Evolutionary conservation across 2,797 vertebrate genomes (phyloP), one percentile per base, ranked within the genome.

Genomic region (Typhlichthys eigenmanni): DNA sequence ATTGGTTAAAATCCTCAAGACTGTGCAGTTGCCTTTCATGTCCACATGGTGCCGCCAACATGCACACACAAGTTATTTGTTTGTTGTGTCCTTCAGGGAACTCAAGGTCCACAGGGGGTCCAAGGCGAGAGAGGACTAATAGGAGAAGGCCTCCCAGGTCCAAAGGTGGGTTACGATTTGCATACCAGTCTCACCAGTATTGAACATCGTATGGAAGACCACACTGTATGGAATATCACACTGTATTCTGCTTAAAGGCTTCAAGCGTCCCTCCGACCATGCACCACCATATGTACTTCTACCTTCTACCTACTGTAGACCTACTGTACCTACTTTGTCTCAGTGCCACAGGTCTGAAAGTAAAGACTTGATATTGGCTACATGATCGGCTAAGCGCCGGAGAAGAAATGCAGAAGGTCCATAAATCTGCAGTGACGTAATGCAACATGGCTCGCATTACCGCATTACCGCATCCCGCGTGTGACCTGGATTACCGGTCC

Each of bases 61-160:
- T 55, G 24, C 32, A 19, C 53, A 34, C 19, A 32, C 38, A 38
- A 43, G 6, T 9, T 38, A 3, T 47, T 48, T 29, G 13, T 62
- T 53, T 52, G 13, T 55, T 43, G 43, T 14, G 63, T 8, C 48
- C 45, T 55, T 7, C 77, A 96, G 95, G 95, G 95, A 7, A 89
- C 94, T 86, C 95, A 93, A 85, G 95, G 95, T 57, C 7, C 76
- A 79, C 78, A 96, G 82, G 95, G 95, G 56, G 63, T 91, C 73
- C 92, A 90, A 80, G 95, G 95, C 85, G 95, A 96, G 79, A 93
- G 92, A 81, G 95, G 95, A 19, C 76, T 62, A 1, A 66, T 85
- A 24, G 95, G 95, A 83, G 95, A 97, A 85, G 95, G 95, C 46
- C 83, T 94, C 45, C 95, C 94, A 54, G 95, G 95, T 77, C 81